Conservation (phyloP, 2,888 invertebrate genomes). For the Melinopterus prodromus region DNA sequence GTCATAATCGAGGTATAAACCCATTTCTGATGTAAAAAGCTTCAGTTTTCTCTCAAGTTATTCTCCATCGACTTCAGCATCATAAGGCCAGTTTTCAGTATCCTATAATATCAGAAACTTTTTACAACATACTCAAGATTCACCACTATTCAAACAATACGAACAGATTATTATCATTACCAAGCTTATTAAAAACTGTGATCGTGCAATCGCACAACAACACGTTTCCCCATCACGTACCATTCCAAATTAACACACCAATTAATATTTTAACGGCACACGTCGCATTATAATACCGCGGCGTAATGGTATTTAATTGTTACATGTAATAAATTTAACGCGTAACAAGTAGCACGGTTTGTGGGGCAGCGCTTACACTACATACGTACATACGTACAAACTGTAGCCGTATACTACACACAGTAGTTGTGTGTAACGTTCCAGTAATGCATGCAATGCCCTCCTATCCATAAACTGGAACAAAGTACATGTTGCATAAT, state of each 20-base stretch:
- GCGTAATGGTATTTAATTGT: not conserved
- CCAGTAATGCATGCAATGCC: slow-evolving; percentile 23
- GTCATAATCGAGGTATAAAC: too few species aligned
- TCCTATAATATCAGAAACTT: too few species aligned
- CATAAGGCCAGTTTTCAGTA: too few species aligned
- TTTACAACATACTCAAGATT: too few species aligned
- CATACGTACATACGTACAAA: not conserved
- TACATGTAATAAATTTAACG: slow-evolving; percentile 4
- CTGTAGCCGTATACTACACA: not conserved
- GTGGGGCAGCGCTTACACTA: not conserved
- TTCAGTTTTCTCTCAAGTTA: too few species aligned
- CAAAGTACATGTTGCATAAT: slow-evolving; percentile 41
- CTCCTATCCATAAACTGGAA: slow-evolving; percentile 35
- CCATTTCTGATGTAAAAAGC: too few species aligned
- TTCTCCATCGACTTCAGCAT: too few species aligned
- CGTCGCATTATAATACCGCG: not conserved
- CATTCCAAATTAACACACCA: not conserved
- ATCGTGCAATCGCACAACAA: not conserved
- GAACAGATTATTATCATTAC: too few species aligned
- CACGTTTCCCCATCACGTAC: not conserved
- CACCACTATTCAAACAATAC: too few species aligned
- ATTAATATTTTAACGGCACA: not conserved
- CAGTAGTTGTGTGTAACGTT: not conserved
- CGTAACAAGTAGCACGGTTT: not conserved
- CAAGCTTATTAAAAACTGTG: not conserved